Evolutionary conservation across 2,797 vertebrate genomes (phyloP), one percentile per base, ranked within the genome.

Genomic region (Bufotes viridis): DNA sequence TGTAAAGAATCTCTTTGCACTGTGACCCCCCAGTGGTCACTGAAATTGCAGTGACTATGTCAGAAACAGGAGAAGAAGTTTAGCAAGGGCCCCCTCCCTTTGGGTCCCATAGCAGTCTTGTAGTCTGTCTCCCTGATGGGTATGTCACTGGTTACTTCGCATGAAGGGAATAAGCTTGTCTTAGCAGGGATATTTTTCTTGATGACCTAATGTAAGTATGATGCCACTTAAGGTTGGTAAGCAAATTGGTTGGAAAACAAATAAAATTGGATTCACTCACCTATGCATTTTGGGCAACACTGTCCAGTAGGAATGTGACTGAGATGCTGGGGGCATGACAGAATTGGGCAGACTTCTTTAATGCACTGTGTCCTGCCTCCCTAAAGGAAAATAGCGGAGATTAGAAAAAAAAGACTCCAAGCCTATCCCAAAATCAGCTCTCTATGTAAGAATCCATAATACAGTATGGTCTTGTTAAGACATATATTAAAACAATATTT

Each of bases 261-360:
- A 85, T 67, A 29, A 51, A 75, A 55, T 84, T 86, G 87, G 69
- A 87, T 78, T 34, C 84, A 95, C 94, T 96, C 94, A 99, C 98
- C 98, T 84, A 97, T 94, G 91, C 98, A 99, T 91, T 94, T 96
- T 82, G 98, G 97, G 87, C 98, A 99, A 93, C 98, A 99, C 81
- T 98, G 96, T 92, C 97, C 97, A 1, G 96, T 90, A 18, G 93
- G 96, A 75, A 94, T 96, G 87, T 98, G 98, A 92, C 95, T 98
- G 91, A 99, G 97, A 90, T 98, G 96, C 92, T 96, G 94, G 24
- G 98, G 98, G 92, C 98, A 99, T 51, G 98, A 99, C 0, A 99
- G 97, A 91, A 99, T 96, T 72, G 98, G 97, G 91, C 98, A 99
- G 92, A 95, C 96, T 94, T 98, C 96, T 94, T 91, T 96, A 92